Conservation (phyloP, 2,113 vertebrate genomes). For the Leucopsar rothschildi region DNA sequence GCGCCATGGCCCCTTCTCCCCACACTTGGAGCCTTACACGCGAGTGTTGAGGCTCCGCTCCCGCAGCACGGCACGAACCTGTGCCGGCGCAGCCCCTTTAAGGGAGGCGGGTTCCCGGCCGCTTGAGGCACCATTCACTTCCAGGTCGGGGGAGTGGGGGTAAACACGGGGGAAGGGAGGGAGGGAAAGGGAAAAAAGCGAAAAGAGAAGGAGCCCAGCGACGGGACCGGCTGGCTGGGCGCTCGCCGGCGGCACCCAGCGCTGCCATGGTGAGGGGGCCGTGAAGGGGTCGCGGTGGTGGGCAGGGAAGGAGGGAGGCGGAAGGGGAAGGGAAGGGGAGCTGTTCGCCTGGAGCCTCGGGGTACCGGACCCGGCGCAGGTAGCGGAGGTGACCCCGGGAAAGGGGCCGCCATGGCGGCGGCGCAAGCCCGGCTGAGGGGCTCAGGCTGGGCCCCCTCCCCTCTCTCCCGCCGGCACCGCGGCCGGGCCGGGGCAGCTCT, state of each 20-base stretch:
- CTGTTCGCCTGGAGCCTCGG: background rate
- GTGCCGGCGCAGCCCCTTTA: constrained; percentile 43
- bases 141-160: background rate
- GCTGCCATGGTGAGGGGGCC: constrained; percentile 37
- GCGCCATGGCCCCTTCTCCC: rapidly evolving
- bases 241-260: background rate
- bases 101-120: constrained; percentile 7
- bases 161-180: background rate
- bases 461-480: background rate
- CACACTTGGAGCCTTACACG: rapidly evolving
- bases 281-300: background rate
- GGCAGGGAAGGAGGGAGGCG: background rate
- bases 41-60: background rate
- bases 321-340: background rate
- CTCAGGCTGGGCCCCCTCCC: background rate
- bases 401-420: background rate
- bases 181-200: background rate
- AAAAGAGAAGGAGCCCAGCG: background rate
- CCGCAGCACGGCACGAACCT: rapidly evolving
- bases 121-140: background rate
- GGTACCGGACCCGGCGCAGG: background rate
- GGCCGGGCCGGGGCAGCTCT: background rate
- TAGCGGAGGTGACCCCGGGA: background rate
- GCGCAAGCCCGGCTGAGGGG: background rate
- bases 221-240: background rate